Evolutionary conservation across 2,888 invertebrate genomes (phyloP), one percentile per base, ranked within the genome.

Genomic region (Acanthacorydalis orientalis): DNA sequence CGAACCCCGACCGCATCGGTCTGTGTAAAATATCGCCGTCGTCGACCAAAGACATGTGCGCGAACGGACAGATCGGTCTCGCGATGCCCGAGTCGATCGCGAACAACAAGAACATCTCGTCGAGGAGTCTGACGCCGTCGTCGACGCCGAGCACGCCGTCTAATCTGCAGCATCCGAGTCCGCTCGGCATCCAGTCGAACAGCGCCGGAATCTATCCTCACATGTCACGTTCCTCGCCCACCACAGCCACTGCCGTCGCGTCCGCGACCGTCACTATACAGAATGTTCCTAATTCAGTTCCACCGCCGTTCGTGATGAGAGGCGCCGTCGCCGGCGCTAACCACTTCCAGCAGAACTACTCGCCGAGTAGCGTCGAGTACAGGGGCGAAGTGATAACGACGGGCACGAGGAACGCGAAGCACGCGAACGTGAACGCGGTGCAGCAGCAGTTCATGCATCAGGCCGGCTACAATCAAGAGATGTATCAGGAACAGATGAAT

Each of bases 211-310:
- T 77, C 52, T 81, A 80, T 59, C 77, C 78, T 52, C 71, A 70
- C 48, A 56, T 72, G 54, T 72, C 72, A 10, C 68, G 80, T 51
- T 79, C 81, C 9, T 82, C 82, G 2, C 82, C 82, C 1, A 80
- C 81, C 1, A 79, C 78, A 34, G 78, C 75, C 6, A 74, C 77
- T 1, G 69, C 75, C 15, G 73, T 75, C 49, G 70, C 73, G 31
- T 70, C 74, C 48, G 70, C 72, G 56, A 72, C 73, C 42, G 67
- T 64, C 48, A 66, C 67, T 43, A 62, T 65, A 54, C 76, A 75
- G 60, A 70, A 74, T 48, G 73, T 76, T 53, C 73, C 74, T 15
- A 75, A 73, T 56, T 67, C 72, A 32, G 70, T 75, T 60, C 74
- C 75, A 4, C 47, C 47, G 14, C 72, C 75, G 1, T 76, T 75